Percentiles rank a stretch among this genome's conserved stretches.
Conservation (phyloP, 2,888 invertebrate species). For the Phoenoteleia sp. region DNA sequence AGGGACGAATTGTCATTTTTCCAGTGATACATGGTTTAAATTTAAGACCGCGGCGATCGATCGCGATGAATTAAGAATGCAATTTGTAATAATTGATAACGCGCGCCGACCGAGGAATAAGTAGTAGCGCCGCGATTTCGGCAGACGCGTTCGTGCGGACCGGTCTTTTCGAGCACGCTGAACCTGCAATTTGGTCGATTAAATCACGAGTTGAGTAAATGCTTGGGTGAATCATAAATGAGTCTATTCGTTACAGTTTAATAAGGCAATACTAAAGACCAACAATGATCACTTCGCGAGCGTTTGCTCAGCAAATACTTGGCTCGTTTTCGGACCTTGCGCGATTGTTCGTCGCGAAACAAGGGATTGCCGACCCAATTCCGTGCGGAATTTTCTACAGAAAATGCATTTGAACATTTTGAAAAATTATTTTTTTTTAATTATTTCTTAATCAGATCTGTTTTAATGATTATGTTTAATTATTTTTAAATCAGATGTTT, state of each 20-base stretch:
- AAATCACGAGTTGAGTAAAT: slow-evolving; percentile 9
- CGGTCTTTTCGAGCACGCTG: slow-evolving; percentile 10
- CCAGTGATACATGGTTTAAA: slow-evolving; percentile 14
- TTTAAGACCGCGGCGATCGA: slow-evolving; percentile 4
- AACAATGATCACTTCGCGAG: background rate
- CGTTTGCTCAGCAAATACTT: slow-evolving; percentile 25
- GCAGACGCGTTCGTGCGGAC: slow-evolving; percentile 27
- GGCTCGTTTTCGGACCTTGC: background rate
- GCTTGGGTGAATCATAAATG: background rate
- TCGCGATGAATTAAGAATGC: slow-evolving; percentile 19
- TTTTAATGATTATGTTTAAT: too few relatives aligned
- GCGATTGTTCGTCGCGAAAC: background rate
- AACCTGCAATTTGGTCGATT: slow-evolving; percentile 30
- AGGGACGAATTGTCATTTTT: background rate
- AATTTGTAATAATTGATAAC: slow-evolving; percentile 45
- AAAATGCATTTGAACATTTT: too few relatives aligned
- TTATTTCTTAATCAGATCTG: too few relatives aligned
- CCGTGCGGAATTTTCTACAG: too few relatives aligned
- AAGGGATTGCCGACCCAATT: background rate
- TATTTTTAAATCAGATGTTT: too few relatives aligned
- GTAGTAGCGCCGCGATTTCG: slow-evolving; percentile 58
- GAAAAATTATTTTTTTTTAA: too few relatives aligned
- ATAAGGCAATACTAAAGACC: slow-evolving; percentile 38
- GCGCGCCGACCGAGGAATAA: slow-evolving; percentile 4
- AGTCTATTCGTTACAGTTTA: slow-evolving; percentile 36